phyloP scores from a whole-genome alignment of 2,797 vertebrate genomes.

The Brachyrhaphis roseni region DNA sequence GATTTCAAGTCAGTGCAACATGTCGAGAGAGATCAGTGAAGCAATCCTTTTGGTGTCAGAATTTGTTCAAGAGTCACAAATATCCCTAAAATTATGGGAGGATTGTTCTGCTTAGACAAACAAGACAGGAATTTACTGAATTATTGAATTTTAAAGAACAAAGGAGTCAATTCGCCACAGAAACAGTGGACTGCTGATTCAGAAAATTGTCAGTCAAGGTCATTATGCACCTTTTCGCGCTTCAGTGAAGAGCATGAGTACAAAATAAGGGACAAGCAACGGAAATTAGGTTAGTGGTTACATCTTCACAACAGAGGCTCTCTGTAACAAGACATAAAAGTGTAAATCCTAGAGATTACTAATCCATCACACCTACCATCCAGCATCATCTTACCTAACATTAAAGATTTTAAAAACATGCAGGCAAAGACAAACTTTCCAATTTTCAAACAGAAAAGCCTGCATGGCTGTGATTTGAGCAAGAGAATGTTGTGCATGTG shows the following conservation, averaged over 20 bases:
- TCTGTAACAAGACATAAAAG: neutral
- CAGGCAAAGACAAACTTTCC: neutral
- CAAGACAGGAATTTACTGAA: constrained; percentile 4
- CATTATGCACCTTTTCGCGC: constrained; percentile 42
- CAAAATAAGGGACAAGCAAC: constrained; percentile 13
- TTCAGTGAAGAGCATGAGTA: constrained; percentile 26
- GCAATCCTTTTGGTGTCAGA: constrained; percentile 52
- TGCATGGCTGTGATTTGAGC: neutral
- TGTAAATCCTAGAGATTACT: neutral
- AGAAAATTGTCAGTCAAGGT: constrained; percentile 66
- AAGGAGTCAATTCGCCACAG: constrained; percentile 36
- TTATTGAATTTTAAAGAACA: constrained; percentile 53
- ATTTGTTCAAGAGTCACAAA: constrained; percentile 41
- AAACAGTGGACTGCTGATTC: constrained; percentile 64
- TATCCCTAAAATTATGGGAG: constrained; percentile 18
- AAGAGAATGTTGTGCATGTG: neutral
- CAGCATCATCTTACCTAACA: neutral
- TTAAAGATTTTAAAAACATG: neutral
- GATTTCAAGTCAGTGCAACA: constrained; percentile 29
- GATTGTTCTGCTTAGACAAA: constrained; percentile 53
- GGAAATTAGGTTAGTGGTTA: constrained; percentile 30
- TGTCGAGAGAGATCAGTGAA: constrained; percentile 40
- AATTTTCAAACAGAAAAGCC: neutral
- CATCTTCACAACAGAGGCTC: constrained; percentile 20
- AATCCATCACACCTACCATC: neutral